Evolutionary conservation across 2,113 vertebrate species (phyloP).

Genomic region (Podarcis cretensis): DNA sequence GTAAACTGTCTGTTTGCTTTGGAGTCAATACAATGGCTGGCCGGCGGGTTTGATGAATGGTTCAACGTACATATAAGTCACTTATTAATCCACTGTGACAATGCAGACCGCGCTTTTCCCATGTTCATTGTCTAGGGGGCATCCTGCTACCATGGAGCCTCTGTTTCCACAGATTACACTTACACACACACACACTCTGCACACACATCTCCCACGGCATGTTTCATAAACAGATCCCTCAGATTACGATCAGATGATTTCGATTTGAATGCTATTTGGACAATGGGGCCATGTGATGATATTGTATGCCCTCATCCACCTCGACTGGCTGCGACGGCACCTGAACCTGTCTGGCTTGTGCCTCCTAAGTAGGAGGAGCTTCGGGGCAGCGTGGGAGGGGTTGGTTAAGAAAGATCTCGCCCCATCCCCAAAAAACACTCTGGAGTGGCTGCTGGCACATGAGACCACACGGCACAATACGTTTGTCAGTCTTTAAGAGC

Average conservation of each 20-base stretch:
- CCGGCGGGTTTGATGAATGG: neutral
- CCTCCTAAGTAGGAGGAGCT: neutral
- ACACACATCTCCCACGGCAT: conserved; percentile 5
- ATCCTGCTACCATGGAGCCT: fast-evolving
- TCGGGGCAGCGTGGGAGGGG: too few relatives aligned
- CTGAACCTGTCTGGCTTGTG: neutral
- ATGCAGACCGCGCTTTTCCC: conserved; percentile 39
- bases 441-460: neutral
- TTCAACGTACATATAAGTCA: conserved; percentile 59
- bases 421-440: neutral
- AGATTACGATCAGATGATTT: neutral
- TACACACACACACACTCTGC: neutral
- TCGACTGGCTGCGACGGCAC: neutral
- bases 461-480: neutral
- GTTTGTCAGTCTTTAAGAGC: neutral
- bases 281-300: conserved; percentile 19
- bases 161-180: too few relatives aligned
- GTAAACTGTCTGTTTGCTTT: neutral
- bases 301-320: neutral
- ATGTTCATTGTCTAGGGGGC: neutral
- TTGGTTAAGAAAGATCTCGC: neutral
- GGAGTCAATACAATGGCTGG: conserved; percentile 25
- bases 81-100: conserved; percentile 62
- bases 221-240: conserved; percentile 7
- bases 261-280: conserved; percentile 5